Base-by-base conservation (phyloP, 2,113 vertebrate genomes). In the Antigone vipio region DNA sequence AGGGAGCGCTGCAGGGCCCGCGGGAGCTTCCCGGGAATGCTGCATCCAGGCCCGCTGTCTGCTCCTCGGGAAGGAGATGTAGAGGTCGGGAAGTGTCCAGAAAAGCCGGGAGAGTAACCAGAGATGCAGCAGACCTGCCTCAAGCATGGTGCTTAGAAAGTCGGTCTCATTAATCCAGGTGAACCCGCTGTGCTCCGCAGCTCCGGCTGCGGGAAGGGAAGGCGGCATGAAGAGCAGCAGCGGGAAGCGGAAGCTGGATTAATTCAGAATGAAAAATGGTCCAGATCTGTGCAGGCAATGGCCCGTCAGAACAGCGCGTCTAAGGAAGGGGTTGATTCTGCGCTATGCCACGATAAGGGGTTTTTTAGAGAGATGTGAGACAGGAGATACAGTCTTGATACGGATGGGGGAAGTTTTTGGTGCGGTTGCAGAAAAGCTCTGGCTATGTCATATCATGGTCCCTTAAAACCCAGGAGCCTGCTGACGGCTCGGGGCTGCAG, bases 401-500 rank as follows among this genome's bases (percentile, higher is more conserved):
- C 0, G 0, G 63, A 4, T 6, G 52, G 62, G 22, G 42, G 74
- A 72, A 15, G 52, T 0, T 11, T 52, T 21, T 29, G 35, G 6
- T 27, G 22, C 49, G 26, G 1, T 1, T 62, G 47, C n/a, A 30
- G 9, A 6, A 44, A 12, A 24, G 7, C 23, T 55, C 56, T 44
- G 77, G 10, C 50, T 50, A 3, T n/a, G 10, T 1, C 3, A 1
- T n/a, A 26, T 1, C 21, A 1, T 1, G 38, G 35, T 4, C 45
- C 74, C 32, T 29, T 7, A 2, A 0, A 29, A n/a, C 35, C 45
- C 47, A 13, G 3, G 12, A 23, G 14, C 12, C 0, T 0, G 11
- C 69, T 14, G 35, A 30, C 0, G 15, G 85, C 38, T 12, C 15
- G 1, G 72, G 38, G 12, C 6, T 64, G 82, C 40, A 29, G 50